Evolutionary conservation across 2,797 vertebrate species (phyloP), one percentile per base, ranked within the genome.

Genomic region (Cyclura pinguis): DNA sequence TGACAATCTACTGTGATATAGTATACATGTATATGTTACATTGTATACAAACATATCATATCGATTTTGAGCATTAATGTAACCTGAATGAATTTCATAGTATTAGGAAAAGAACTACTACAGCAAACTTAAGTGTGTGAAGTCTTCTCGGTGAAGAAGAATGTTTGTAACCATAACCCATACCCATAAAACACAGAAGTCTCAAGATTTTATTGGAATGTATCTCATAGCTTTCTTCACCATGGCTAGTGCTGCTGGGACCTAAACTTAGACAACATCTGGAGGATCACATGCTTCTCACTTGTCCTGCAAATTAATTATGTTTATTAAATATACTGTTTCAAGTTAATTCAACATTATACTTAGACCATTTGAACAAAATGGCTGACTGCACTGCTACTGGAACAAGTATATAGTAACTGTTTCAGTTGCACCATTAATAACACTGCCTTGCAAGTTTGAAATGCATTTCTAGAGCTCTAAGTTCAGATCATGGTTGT

Each of bases 251-350:
- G 38, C 74, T 77, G n/a, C 72, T 74, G n/a, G 72, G 72, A n/a
- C 1, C n/a, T 72, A 29, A 29, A 72, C 3, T 72, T 29, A 29
- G 8, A 72, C 8, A 72, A 72, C 29, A 72, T 38, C 35, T 76
- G 73, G n/a, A 38, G 67, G 27, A 29, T 16, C 27, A 64, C 62
- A 32, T 69, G 27, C 67, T 32, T 69, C 29, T 69, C 27, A 69
- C 29, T 69, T 32, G 9, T 69, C 20, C 52, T 24, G 13, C 0
- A 0, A 73, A 35, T 47, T 3, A 16, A 14, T 85, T 57, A 59
- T 78, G 20, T n/a, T 78, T 32, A 69, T 32, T 18, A 20, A 0
- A 62, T 12, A 92, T 76, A 6, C 85, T 77, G 88, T 59, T 6
- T 59, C 82, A 83, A 62, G 74, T n/a, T 42, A 24, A 88, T 62